Evolutionary conservation across 2,113 vertebrate species (phyloP).

Genomic region (Charina bottae): DNA sequence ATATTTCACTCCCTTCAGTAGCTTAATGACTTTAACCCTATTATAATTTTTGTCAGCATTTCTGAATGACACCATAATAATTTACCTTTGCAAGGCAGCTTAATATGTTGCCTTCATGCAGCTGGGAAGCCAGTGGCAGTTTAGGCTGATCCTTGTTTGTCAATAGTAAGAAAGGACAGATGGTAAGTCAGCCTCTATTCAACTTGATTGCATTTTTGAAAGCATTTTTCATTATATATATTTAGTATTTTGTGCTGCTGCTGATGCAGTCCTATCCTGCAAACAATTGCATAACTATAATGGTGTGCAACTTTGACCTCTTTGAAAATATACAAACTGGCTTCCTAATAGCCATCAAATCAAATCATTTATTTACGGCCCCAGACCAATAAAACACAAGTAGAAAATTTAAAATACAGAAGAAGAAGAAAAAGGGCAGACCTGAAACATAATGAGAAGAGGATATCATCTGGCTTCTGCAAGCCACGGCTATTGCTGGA

Average conservation of each 20-base stretch:
- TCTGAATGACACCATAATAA: slow-evolving; percentile 54
- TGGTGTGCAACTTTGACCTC: background rate
- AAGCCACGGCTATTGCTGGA: background rate
- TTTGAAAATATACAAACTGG: background rate
- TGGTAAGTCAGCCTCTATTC: slow-evolving; percentile 56
- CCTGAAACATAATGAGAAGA: background rate
- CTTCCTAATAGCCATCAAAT: background rate
- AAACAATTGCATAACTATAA: background rate
- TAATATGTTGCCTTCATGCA: slow-evolving; percentile 53
- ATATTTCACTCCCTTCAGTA: slow-evolving; percentile 16
- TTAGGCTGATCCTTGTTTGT: slow-evolving; percentile 61
- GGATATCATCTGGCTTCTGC: background rate
- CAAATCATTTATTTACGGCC: background rate
- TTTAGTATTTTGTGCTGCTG: background rate
- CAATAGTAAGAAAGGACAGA: slow-evolving; percentile 42
- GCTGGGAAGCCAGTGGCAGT: slow-evolving; percentile 33
- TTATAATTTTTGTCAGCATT: slow-evolving; percentile 11
- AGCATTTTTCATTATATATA: slow-evolving; percentile 12
- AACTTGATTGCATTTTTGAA: slow-evolving; percentile 55
- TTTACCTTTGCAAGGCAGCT: slow-evolving; percentile 56
- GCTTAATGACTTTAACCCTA: slow-evolving; percentile 31
- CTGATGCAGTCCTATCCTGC: background rate
- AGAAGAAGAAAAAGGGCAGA: background rate
- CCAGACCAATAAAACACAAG: background rate
- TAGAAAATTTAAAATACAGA: background rate